phyloP scores from a whole-genome alignment of 2,113 vertebrate species.

The Oryctolagus cuniculus region mOryCun1.1 NC_091433.1:64209001-64209500 shows the following conservation, averaged over 20 bases:
- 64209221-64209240: conserved; percentile 13
- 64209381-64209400: conserved; percentile 3
- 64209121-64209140: conserved; percentile 84
- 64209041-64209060: conserved; percentile 87
- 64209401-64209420: conserved; percentile 56
- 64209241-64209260: conserved; percentile 56
- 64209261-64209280: conserved; percentile 50
- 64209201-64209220: conserved; percentile 60
- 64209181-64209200: conserved; percentile 68
- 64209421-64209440: conserved; percentile 52
- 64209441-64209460: conserved; percentile 58
- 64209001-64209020: conserved; percentile 90
- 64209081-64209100: conserved; percentile 74
- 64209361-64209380: conserved; percentile 51
- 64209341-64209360: conserved; percentile 45
- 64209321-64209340: conserved; percentile 42
- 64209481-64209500: conserved; percentile 60
- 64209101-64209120: conserved; percentile 85
- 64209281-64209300: conserved; percentile 58
- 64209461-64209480: conserved; percentile 60
- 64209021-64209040: conserved; percentile 94
- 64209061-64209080: conserved; percentile 88
- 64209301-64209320: conserved; percentile 56
- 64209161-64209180: conserved; percentile 67
- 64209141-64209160: conserved; percentile 71